Conservation (phyloP, 2,888 invertebrate genomes). For the Drosophila monieri region DNA sequence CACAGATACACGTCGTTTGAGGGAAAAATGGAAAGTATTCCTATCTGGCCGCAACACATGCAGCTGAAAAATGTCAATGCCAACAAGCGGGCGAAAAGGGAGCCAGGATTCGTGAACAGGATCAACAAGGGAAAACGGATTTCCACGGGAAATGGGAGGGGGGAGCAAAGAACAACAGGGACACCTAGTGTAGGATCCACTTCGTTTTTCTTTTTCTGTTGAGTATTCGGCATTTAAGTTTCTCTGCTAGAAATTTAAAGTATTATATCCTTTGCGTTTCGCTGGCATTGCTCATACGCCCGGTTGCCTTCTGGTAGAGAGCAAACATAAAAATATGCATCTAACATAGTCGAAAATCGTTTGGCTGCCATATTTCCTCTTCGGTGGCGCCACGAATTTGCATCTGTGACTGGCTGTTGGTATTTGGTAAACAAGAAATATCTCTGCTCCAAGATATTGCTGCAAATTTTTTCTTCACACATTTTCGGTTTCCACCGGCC, state of each 20-base stretch:
- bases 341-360: slow-evolving; percentile 25
- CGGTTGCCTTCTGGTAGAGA: background rate
- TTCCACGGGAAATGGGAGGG: slow-evolving; percentile 9
- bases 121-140: slow-evolving; percentile 13
- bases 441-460: slow-evolving; percentile 29
- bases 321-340: slow-evolving; percentile 16
- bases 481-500: slow-evolving; percentile 12
- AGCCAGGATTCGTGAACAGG: slow-evolving; percentile 12
- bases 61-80: slow-evolving; percentile 50
- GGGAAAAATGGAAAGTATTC: slow-evolving; percentile 44
- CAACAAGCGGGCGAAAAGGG: slow-evolving; percentile 28
- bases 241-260: background rate
- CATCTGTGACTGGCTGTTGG: slow-evolving; percentile 32
- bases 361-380: slow-evolving; percentile 20
- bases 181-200: background rate
- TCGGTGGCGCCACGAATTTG: slow-evolving; percentile 26
- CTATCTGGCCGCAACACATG: slow-evolving; percentile 41
- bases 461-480: slow-evolving; percentile 17
- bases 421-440: slow-evolving; percentile 42
- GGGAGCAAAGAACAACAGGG: background rate
- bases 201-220: too few relatives aligned
- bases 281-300: slow-evolving; percentile 14
- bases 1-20: background rate
- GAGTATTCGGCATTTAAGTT: background rate
- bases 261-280: background rate